These are phyloP conservation scores for Cremastinae sp. DNA, from an alignment of 2,888 invertebrate genomes.

Conservation along the genomic window DNA sequence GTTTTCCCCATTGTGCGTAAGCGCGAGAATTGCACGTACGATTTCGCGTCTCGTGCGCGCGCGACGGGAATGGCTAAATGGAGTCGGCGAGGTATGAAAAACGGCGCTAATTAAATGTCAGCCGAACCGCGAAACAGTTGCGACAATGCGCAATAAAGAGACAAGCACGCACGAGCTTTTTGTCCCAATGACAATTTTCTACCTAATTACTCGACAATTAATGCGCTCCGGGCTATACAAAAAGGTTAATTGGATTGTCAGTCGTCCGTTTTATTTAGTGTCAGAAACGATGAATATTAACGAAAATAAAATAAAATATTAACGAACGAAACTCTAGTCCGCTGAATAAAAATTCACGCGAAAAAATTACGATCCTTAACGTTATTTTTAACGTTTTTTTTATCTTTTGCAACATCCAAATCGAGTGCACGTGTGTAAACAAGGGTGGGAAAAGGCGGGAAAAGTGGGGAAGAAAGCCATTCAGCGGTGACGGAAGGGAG, in stretches of 20 bases:
- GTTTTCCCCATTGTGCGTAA: background rate
- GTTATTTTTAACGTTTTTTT: background rate
- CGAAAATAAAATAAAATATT: too few species aligned
- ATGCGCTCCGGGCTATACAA: too few species aligned
- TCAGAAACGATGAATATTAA: too few species aligned
- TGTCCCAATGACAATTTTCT: background rate
- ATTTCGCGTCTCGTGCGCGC: background rate
- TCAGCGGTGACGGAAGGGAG: too few species aligned
- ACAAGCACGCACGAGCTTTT: constrained; percentile 6
- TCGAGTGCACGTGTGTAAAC: background rate
- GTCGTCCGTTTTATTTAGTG: too few species aligned
- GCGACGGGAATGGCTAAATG: constrained; percentile 1
- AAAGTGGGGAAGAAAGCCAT: too few species aligned
- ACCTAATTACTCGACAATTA: background rate
- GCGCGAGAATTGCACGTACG: background rate
- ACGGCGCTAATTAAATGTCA: constrained; percentile 23
- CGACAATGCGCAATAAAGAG: constrained; percentile 11
- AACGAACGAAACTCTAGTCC: too few species aligned
- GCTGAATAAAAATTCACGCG: too few species aligned
- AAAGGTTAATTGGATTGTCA: too few species aligned
- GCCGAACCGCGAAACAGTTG: constrained; percentile 15
- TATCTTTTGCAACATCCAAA: background rate
- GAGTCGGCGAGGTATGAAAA: background rate
- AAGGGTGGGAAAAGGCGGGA: background rate
- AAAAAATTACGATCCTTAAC: too few species aligned